Percentiles rank a stretch among this genome's conserved stretches.
Evolutionary conservation across 2,888 invertebrate genomes (phyloP).

Genomic region (Gonocerus acuteangulatus): DNA sequence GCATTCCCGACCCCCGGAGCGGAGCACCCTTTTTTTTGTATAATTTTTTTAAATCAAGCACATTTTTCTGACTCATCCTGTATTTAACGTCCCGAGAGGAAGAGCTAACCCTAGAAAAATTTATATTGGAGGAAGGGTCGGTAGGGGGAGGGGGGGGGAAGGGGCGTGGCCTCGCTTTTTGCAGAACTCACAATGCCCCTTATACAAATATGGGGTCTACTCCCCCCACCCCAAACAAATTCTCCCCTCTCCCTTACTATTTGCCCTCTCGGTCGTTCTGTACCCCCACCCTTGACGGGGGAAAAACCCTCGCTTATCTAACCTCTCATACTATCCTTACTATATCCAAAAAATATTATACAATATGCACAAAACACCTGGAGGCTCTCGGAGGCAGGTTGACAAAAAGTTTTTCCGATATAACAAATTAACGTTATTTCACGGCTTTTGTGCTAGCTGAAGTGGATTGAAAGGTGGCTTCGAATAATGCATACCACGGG

Average conservation of each 20-base stretch:
- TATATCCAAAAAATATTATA: slow-evolving; percentile 22
- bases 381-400: not conserved
- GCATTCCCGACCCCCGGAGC: not conserved
- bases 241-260: not conserved
- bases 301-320: slow-evolving; percentile 18
- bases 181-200: slow-evolving; percentile 27
- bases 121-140: slow-evolving; percentile 20
- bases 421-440: slow-evolving; percentile 17
- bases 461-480: not conserved
- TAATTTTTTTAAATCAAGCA: slow-evolving; percentile 17
- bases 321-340: slow-evolving; percentile 26
- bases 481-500: not conserved
- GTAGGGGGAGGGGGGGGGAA: slow-evolving; percentile 1
- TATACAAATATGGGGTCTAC: slow-evolving; percentile 27
- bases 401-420: slow-evolving; percentile 5
- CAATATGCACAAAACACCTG: slow-evolving; percentile 19
- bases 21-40: not conserved
- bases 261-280: not conserved
- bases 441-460: not conserved
- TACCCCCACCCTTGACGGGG: not conserved
- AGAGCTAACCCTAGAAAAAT: slow-evolving; percentile 21
- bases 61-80: slow-evolving; percentile 24
- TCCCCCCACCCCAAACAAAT: slow-evolving; percentile 8
- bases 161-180: slow-evolving; percentile 22
- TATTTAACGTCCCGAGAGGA: slow-evolving; percentile 22